These are phyloP conservation scores for Pecten maximus DNA, from an alignment of 2,888 invertebrate species.

Conservation along the genomic window DNA sequence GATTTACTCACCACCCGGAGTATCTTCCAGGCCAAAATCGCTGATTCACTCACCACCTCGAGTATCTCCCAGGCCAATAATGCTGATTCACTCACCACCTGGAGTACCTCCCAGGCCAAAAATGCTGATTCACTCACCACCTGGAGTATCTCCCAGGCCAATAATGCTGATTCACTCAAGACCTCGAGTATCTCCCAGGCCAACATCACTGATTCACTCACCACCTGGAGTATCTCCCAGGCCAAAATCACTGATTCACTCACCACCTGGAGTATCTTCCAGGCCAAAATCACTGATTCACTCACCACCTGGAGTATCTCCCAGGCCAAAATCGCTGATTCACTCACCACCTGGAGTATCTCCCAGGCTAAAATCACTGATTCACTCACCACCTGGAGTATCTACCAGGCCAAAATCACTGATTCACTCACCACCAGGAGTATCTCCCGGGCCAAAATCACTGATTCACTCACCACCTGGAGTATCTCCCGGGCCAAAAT, in stretches of 20 bases:
- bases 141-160: no score
- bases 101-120: not conserved
- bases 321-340: not conserved
- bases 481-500: not conserved
- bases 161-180: not conserved
- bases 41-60: not conserved
- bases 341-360: not conserved
- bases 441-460: not conserved
- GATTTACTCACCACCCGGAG: not conserved
- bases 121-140: not conserved
- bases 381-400: not conserved
- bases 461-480: not conserved
- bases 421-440: not conserved
- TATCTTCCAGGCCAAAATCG: not conserved
- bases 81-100: not conserved
- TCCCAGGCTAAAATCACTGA: not conserved
- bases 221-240: not conserved
- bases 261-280: not conserved
- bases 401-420: not conserved
- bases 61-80: not conserved
- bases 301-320: no score
- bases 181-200: not conserved
- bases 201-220: not conserved
- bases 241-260: not conserved
- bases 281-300: not conserved